Evolutionary conservation across 2,888 invertebrate species (phyloP).

Genomic region (Yponomeuta cagnagella): DNA sequence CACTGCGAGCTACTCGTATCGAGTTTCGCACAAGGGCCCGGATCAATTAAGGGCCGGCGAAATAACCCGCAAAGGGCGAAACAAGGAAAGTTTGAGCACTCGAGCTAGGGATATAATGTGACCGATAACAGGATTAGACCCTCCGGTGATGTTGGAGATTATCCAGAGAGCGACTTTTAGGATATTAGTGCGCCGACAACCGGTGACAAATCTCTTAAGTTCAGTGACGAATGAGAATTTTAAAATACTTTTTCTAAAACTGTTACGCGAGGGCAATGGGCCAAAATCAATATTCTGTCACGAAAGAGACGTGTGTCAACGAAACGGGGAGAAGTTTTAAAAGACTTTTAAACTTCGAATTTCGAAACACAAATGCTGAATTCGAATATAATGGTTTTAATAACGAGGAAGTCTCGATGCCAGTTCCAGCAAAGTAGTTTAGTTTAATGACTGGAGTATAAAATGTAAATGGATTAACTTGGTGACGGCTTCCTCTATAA

Average conservation of each 20-base stretch:
- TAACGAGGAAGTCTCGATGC: neutral
- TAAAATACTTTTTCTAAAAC: neutral
- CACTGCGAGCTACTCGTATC: neutral
- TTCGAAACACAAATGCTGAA: neutral
- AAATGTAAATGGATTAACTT: slow-evolving; percentile 59
- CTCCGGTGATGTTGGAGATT: slow-evolving; percentile 38
- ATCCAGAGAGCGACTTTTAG: neutral
- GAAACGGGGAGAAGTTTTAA: neutral
- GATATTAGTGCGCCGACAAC: neutral
- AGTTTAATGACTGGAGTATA: slow-evolving; percentile 60
- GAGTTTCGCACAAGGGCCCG: slow-evolving; percentile 18
- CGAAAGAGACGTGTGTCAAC: neutral
- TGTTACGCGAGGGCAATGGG: neutral
- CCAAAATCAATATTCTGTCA: neutral
- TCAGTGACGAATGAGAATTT: neutral
- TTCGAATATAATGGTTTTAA: neutral
- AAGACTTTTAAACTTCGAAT: neutral
- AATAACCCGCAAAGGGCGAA: slow-evolving; percentile 37
- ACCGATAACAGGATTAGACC: slow-evolving; percentile 66
- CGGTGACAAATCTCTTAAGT: neutral
- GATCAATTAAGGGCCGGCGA: slow-evolving; percentile 39
- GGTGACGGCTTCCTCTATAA: slow-evolving; percentile 69
- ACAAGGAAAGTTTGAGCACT: slow-evolving; percentile 17
- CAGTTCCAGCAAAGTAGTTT: neutral
- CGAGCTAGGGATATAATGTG: slow-evolving; percentile 25